Evolutionary conservation across 2,888 invertebrate genomes (phyloP), one percentile per base, ranked within the genome.

Genomic region (Pelosia muscerda): DNA sequence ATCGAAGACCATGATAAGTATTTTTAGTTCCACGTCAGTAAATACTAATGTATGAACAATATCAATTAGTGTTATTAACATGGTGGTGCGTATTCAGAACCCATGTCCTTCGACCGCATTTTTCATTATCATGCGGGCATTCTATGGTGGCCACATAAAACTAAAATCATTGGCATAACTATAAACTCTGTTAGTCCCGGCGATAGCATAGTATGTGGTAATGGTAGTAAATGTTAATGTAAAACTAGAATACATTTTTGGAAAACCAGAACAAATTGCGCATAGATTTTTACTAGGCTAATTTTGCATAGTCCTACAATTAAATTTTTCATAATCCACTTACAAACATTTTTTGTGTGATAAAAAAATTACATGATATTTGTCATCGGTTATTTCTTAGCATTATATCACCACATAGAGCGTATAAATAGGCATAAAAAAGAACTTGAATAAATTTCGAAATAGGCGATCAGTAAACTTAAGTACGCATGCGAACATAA

Each of bases 61-160:
- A 63, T 56, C 38, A 62, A 77, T 78, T 72, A 77, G 62, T 60
- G 58, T 63, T 38, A 70, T 75, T 71, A 71, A 10, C 53, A 73
- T 63, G 65, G 56, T 23, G 66, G 49, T 71, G 60, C 61, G 64
- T 79, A 73, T 75, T 75, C 71, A 69, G 71, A 76, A 76, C n/a
- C 56, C 5, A 56, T 57, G 77, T 73, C 78, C 74, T 81, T 73
- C 74, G 74, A 63, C 76, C 79, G 74, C 79, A 81, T 81, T 76
- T 71, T 76, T 76, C 25, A 42, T 34, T 38, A 26, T 38, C 61
- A 81, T 81, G 81, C 79, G 81, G 81, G 81, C 53, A 42, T 63
- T 65, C 67, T 26, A 72, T 69, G 25, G 42, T 54, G 67, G 67
- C 49, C 68, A 71, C 60, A 64, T 80, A 72, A 73, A 81, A 79